Evolutionary conservation across 2,797 vertebrate species (phyloP).

Genomic region (Apogon talboti): DNA sequence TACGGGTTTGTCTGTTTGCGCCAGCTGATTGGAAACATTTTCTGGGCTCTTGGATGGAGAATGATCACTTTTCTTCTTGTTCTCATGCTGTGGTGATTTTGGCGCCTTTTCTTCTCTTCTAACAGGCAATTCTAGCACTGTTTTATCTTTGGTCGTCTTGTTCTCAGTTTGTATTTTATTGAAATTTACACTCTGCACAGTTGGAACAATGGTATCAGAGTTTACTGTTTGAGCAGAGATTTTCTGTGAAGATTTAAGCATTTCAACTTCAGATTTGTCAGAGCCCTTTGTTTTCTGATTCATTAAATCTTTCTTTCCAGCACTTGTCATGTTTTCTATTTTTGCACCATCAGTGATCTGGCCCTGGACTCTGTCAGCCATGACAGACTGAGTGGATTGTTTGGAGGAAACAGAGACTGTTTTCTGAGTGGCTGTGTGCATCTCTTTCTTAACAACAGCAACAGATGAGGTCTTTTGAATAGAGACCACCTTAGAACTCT

Average conservation of each 20-base stretch:
- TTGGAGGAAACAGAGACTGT: constrained; percentile 68
- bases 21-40: constrained; percentile 34
- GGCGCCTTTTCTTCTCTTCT: constrained; percentile 71
- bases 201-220: constrained; percentile 49
- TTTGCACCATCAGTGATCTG: constrained; percentile 52
- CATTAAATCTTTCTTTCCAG: constrained; percentile 63
- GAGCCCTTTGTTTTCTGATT: constrained; percentile 60
- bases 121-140: constrained; percentile 44
- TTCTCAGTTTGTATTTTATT: constrained; percentile 65
- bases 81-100: constrained; percentile 69
- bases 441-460: constrained; percentile 76
- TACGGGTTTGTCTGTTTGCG: constrained; percentile 46
- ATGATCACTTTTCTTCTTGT: constrained; percentile 57
- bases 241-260: constrained; percentile 49
- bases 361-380: constrained; percentile 49
- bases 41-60: constrained; percentile 53
- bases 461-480: constrained; percentile 77
- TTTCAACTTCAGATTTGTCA: constrained; percentile 54
- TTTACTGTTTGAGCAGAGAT: constrained; percentile 38
- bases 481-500: constrained; percentile 70
- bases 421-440: constrained; percentile 70
- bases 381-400: constrained; percentile 56
- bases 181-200: constrained; percentile 70
- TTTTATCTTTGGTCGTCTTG: constrained; percentile 52
- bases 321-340: constrained; percentile 56